phyloP scores from a whole-genome alignment of 2,888 invertebrate species.

The Polyommatus iphigenia region DNA sequence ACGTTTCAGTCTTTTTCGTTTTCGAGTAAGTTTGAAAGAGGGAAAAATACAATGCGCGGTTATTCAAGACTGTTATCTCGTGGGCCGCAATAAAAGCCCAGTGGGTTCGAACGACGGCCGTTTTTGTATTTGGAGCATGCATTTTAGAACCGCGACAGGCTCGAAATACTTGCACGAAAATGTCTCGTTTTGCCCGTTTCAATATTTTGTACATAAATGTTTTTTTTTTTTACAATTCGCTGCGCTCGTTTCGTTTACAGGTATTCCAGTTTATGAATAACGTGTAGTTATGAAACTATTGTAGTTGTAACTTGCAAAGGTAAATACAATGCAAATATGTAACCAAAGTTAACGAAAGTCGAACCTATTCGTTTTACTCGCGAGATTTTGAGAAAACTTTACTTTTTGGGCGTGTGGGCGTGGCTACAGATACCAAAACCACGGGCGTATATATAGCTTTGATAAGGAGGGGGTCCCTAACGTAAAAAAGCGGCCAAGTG shows the following conservation, averaged over 20 bases:
- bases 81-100: slow-evolving; percentile 61
- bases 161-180: slow-evolving; percentile 35
- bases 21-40: slow-evolving; percentile 29
- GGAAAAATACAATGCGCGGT: slow-evolving; percentile 37
- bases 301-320: background rate
- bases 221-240: slow-evolving; percentile 9
- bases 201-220: slow-evolving; percentile 25
- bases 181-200: slow-evolving; percentile 20
- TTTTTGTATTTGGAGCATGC: slow-evolving; percentile 62
- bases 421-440: background rate
- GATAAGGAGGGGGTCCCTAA: too few species aligned
- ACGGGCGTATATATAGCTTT: too few species aligned
- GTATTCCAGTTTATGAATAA: background rate
- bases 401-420: background rate
- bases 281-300: background rate
- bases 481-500: too few species aligned
- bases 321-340: background rate
- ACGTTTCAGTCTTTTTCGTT: slow-evolving; percentile 25
- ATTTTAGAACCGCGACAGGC: slow-evolving; percentile 58
- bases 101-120: slow-evolving; percentile 53
- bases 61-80: slow-evolving; percentile 58
- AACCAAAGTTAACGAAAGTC: background rate
- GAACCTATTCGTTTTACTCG: background rate
- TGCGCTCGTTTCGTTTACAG: background rate
- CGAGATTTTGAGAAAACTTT: background rate